Conservation (phyloP, 1,140 invertebrate species). For the Bombyx mandarina region DNA sequence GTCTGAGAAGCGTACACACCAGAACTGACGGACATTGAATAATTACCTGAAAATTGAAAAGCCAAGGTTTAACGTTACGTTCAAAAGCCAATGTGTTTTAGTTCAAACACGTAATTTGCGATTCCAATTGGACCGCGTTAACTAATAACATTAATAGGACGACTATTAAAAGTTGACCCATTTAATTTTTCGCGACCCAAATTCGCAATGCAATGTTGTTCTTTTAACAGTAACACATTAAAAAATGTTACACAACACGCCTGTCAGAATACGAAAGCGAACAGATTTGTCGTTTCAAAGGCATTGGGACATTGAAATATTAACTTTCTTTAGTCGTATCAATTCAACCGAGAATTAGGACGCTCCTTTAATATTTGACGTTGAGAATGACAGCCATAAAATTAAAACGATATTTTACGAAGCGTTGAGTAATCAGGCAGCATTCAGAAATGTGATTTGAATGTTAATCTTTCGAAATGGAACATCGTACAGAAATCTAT, state of each 20-base stretch:
- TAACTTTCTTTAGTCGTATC: slow-evolving; percentile 10
- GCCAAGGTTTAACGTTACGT: slow-evolving; percentile 22
- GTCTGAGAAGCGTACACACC: no score
- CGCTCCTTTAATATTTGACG: slow-evolving; percentile 2
- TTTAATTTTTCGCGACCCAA: slow-evolving; percentile 42
- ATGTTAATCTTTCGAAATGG: slow-evolving; percentile 2
- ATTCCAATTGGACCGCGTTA: slow-evolving; percentile 59
- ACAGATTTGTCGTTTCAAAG: slow-evolving; percentile 36
- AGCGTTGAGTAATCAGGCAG: neutral
- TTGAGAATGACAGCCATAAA: neutral
- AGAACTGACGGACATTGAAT: slow-evolving; percentile 1
- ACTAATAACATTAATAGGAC: slow-evolving; percentile 44
- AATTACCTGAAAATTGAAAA: slow-evolving; percentile 52
- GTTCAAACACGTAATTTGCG: slow-evolving; percentile 27
- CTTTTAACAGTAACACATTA: slow-evolving; percentile 45
- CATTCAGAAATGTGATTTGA: slow-evolving; percentile 3
- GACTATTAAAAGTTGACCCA: slow-evolving; percentile 57
- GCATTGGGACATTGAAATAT: slow-evolving; percentile 34
- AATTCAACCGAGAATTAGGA: slow-evolving; percentile 1
- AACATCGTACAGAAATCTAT: neutral
- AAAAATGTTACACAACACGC: slow-evolving; percentile 56
- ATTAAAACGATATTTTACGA: neutral
- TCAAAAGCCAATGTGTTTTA: slow-evolving; percentile 16
- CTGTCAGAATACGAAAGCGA: slow-evolving; percentile 40
- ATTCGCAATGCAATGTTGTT: slow-evolving; percentile 55